Base-by-base conservation (phyloP, 1,140 invertebrate species). In the Idris sp. region DNA sequence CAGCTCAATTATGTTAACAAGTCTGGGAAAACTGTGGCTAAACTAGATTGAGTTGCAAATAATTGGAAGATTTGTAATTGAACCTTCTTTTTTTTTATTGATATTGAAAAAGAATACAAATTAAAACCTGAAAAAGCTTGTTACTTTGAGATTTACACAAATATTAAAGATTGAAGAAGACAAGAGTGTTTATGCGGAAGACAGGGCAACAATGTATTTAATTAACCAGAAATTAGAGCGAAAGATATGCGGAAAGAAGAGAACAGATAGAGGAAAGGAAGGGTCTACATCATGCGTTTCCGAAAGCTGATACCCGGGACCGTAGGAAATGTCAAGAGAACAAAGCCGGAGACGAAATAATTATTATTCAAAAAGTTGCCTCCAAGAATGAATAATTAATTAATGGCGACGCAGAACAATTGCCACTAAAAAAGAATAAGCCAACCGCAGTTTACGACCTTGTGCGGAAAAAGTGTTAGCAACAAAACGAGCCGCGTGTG, bases 301-400 rank as follows among this genome's bases (percentile, higher is more conserved):
- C 54, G 65, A 59, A 69, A 69, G 65, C 65, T 69, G 65, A 69
- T 69, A 59, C 35, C 30, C 43, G 65, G 54, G 41, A 59, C 28
- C 26, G 46, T 59, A 69, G 43, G 54, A 69, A 59, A 69, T 59
- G 65, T 62, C 67, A 51, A 43, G 51, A 36, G 35, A 64, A 64
- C 43, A 72, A 61, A 61, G 49, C 54, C 33, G 35, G 11, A 22
- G 19, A 18, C 48, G 56, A 54, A 71, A 64, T 58, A 72, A 72
- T 64, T 64, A 36, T 72, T 48, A 72, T 72, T 72, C 68, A 62
- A 64, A 72, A 64, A 51, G 14, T 72, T 58, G 35, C 68, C 58
- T 54, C 40, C 43, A 14, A 28, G 68, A 49, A 72, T 72, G 68
- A 72, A 64, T 72, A 72, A 72, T 72, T 64, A 72, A 72, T 62